phyloP scores from a whole-genome alignment of 2,113 vertebrate species.

The Pteruthius melanotis region DNA sequence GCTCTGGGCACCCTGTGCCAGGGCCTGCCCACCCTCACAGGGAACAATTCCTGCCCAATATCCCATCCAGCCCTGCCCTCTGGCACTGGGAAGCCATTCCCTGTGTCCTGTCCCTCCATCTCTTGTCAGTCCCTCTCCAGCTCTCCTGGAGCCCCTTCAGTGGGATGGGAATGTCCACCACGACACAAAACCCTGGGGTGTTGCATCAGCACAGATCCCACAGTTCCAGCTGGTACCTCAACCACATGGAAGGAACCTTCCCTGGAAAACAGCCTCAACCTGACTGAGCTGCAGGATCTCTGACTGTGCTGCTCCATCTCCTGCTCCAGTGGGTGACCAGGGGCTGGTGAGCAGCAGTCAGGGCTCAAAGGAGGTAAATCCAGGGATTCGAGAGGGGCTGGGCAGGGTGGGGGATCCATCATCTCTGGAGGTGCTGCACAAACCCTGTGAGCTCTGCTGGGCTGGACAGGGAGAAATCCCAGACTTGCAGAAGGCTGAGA shows the following conservation, averaged over 20 bases:
- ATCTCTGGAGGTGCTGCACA: neutral
- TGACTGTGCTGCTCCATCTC: accelerated
- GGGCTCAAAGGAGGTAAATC: neutral
- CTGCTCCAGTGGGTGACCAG: neutral
- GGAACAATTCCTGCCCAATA: accelerated
- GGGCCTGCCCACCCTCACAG: neutral
- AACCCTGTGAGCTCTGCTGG: neutral
- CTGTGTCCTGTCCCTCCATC: accelerated
- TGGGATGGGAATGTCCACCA: accelerated
- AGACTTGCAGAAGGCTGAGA: neutral
- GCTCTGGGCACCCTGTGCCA: neutral
- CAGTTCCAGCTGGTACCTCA: neutral
- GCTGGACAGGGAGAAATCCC: neutral
- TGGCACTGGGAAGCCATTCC: neutral
- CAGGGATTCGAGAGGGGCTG: neutral
- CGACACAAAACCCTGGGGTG: neutral
- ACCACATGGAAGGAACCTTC: accelerated
- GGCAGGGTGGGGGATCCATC: neutral
- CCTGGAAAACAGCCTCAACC: neutral
- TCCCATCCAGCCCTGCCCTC: neutral
- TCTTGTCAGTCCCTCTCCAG: neutral
- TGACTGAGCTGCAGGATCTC: neutral
- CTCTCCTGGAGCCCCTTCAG: neutral
- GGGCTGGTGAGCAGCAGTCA: accelerated
- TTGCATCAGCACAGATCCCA: neutral